Evolutionary conservation across 2,797 vertebrate genomes (phyloP), one percentile per base, ranked within the genome.

Genomic region (Spheniscus humboldti): DNA sequence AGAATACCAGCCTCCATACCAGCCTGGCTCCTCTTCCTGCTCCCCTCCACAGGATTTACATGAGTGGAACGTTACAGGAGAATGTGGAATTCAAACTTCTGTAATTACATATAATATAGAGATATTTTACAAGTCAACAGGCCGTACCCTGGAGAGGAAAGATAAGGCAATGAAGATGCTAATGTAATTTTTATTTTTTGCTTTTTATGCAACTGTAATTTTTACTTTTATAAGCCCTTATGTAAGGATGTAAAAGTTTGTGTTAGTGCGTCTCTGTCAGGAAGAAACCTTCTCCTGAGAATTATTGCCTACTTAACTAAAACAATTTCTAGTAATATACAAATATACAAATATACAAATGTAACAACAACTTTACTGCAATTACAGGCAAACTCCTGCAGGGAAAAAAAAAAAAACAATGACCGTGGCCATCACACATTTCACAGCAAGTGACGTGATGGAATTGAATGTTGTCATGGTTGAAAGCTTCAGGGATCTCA

Each of bases 401-500:
- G n/a, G 25, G 33, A 37, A 90, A 62, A 80, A 66, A 55, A 67
- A 71, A 55, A 24, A 9, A 52, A 15, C 57, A 80, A 55, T 37
- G 53, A 55, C 84, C 74, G 59, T 71, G 22, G 56, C 59, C 45
- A 63, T 88, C 57, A 77, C 33, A 62, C 41, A 53, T 94, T 88
- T 93, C 88, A 74, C 41, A 59, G 37, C 45, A 64, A 95, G 66
- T 84, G 91, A 95, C 86, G 69, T 17, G 62, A 88, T 86, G 72
- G 86, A 94, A 92, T 75, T 88, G 86, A 94, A 84, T 33, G 23
- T 63, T 75, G 91, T 78, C 81, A 84, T 27, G 91, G 89, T 27
- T 87, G 93, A 96, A 93, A 96, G 84, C 92, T 96, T 91, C 35
- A 4, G 47, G 78, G 57, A 92, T 62, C 81, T 93, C 90, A 74